Conservation (phyloP, 2,113 vertebrate species). For the Thermophis baileyi region DNA sequence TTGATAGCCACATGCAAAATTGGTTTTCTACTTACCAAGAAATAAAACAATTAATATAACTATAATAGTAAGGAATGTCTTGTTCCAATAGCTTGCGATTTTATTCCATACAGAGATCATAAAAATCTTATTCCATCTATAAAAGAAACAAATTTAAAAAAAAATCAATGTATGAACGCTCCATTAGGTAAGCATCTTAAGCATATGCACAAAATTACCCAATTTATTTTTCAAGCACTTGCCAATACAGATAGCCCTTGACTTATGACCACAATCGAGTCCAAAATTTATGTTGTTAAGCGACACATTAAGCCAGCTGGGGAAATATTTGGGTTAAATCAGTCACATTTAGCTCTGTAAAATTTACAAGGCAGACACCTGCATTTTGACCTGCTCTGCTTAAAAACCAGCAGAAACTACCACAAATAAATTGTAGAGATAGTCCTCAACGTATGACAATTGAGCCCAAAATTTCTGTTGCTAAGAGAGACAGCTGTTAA, state of each 20-base stretch:
- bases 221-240: constrained; percentile 31
- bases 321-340: not conserved
- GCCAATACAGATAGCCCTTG: not conserved
- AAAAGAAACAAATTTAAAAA: constrained; percentile 57
- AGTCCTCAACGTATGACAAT: no score
- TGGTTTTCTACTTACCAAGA: constrained; percentile 77
- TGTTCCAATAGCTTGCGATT: constrained; percentile 88
- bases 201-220: rapidly evolving
- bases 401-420: not conserved
- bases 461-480: no score
- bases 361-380: not conserved
- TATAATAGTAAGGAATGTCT: constrained; percentile 90
- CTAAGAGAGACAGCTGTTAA: no score
- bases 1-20: not conserved
- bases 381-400: not conserved
- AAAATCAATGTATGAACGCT: constrained; percentile 16
- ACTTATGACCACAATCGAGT: no score
- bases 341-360: not conserved
- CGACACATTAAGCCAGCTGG: not conserved
- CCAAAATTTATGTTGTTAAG: no score
- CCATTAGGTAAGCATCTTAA: not conserved
- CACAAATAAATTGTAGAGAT: not conserved
- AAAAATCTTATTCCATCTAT: constrained; percentile 89
- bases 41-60: constrained; percentile 88
- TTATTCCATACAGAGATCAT: constrained; percentile 82